Evolutionary conservation across 2,797 vertebrate genomes (phyloP).

Genomic region (Molossus alvarezi): DNA sequence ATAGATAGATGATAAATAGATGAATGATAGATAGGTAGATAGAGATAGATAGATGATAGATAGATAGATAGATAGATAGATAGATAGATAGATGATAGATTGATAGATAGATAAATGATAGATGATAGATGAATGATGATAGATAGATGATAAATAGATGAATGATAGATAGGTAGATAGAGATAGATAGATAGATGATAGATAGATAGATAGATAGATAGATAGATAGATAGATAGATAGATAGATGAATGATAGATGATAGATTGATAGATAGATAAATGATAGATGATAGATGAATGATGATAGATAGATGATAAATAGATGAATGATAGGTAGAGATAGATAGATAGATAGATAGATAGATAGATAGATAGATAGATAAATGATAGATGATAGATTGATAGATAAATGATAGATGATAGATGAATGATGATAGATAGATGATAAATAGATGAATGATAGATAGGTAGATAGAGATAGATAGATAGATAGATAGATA

Average conservation of each 20-base stretch:
- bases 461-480: too few species aligned
- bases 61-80: background rate
- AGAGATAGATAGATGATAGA: too few species aligned
- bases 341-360: background rate
- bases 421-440: too few species aligned
- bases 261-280: background rate
- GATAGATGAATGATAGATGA: background rate
- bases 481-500: background rate
- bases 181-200: background rate
- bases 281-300: background rate
- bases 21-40: too few species aligned
- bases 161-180: background rate
- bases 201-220: too few species aligned
- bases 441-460: too few species aligned
- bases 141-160: background rate
- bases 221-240: background rate
- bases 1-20: too few species aligned
- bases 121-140: background rate
- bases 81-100: too few species aligned
- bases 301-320: background rate
- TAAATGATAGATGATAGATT: too few species aligned
- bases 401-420: too few species aligned
- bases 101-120: too few species aligned
- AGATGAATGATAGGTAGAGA: background rate
- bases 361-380: background rate